phyloP scores from a whole-genome alignment of 1,140 invertebrate species.

The Bathynomus jamesi region DNA sequence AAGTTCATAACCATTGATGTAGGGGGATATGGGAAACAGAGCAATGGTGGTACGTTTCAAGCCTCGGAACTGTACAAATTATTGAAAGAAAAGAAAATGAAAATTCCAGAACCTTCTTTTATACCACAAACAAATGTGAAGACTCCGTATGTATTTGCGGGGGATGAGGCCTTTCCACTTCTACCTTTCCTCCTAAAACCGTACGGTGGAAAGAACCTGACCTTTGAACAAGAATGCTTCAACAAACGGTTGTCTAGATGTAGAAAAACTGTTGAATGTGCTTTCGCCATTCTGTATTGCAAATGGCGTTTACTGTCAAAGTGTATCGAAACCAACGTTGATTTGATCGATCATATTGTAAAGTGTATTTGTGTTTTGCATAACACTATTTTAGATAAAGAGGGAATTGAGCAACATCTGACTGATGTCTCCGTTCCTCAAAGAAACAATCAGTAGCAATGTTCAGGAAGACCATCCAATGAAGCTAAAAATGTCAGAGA shows the following conservation, averaged over 20 bases:
- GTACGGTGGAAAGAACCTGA: too few relatives aligned
- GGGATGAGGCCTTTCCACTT: too few relatives aligned
- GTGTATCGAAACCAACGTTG: too few relatives aligned
- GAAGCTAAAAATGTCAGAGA: conserved; percentile 17
- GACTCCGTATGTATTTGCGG: background rate
- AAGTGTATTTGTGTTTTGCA: too few relatives aligned
- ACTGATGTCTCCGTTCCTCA: too few relatives aligned
- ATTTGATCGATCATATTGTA: conserved; percentile 16
- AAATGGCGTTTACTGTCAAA: too few relatives aligned
- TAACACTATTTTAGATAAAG: conserved; percentile 23
- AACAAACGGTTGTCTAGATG: too few relatives aligned
- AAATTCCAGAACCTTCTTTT: conserved; percentile 9
- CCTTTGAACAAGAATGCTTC: too few relatives aligned
- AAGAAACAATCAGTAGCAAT: too few relatives aligned
- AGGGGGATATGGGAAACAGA: conserved; percentile 35
- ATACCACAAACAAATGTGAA: conserved; percentile 20
- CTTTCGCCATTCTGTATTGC: conserved; percentile 19
- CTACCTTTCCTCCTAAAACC: too few relatives aligned
- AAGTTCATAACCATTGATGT: conserved; percentile 34
- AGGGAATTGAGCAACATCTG: too few relatives aligned
- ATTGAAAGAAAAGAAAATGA: conserved; percentile 5
- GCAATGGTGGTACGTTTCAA: conserved; percentile 31
- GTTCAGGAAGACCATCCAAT: too few relatives aligned
- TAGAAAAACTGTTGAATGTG: conserved; percentile 18
- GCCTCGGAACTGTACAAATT: conserved; percentile 6